These are phyloP conservation scores for Scaptomyza pallida DNA, from an alignment of 1,140 invertebrate genomes.

Conservation along the genomic window DNA sequence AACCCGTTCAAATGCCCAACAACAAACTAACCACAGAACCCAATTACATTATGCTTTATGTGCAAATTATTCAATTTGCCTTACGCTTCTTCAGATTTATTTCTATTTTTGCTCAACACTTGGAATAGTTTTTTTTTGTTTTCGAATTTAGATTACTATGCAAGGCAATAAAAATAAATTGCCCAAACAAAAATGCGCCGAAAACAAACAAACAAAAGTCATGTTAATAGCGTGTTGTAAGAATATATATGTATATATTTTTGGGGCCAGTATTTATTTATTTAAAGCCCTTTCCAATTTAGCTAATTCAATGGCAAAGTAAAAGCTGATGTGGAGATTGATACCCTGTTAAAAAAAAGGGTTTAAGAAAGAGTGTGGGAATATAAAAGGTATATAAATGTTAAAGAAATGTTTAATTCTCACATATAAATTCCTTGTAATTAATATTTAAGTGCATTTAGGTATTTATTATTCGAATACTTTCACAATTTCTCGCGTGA, in stretches of 20 bases:
- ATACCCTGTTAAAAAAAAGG: constrained; percentile 5
- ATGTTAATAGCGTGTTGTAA: constrained; percentile 36
- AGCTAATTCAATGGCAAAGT: constrained; percentile 35
- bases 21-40: constrained; percentile 27
- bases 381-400: too few relatives aligned
- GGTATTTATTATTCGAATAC: neutral
- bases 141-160: constrained; percentile 19
- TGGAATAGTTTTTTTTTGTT: constrained; percentile 1
- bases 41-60: constrained; percentile 37
- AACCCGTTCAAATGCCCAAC: constrained; percentile 9
- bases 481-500: constrained; percentile 25
- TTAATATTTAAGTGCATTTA: too few relatives aligned
- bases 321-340: neutral
- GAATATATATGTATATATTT: constrained; percentile 4
- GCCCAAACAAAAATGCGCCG: constrained; percentile 23
- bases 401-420: too few relatives aligned
- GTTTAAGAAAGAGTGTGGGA: too few relatives aligned
- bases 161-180: constrained; percentile 40
- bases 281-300: constrained; percentile 12
- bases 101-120: constrained; percentile 11
- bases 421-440: too few relatives aligned
- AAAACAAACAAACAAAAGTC: constrained; percentile 23
- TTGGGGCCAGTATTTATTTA: constrained; percentile 23
- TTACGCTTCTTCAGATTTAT: neutral
- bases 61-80: constrained; percentile 36